Conservation (phyloP, 2,888 invertebrate genomes). For the Adineta ricciae region DNA sequence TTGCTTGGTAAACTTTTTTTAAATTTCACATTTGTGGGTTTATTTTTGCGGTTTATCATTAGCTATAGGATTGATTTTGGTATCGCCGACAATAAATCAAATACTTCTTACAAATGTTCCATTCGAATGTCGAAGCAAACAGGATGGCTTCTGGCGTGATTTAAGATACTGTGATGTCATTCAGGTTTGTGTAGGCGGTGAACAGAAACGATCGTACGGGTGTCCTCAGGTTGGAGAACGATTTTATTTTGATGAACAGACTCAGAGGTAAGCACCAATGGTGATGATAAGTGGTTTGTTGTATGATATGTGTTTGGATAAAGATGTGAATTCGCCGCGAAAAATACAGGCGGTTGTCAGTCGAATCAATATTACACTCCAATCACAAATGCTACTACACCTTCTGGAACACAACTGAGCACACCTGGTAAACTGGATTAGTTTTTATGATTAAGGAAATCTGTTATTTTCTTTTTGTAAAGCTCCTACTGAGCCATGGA, state of each 20-base stretch:
- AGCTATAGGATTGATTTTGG: not conserved
- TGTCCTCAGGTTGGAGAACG: conserved; percentile 30
- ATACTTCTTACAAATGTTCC: not conserved
- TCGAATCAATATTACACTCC: conserved; percentile 16
- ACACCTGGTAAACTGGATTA: not conserved
- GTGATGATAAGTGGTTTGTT: too few species aligned
- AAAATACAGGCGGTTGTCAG: conserved; percentile 9
- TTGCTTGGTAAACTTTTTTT: too few species aligned
- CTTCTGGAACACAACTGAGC: not conserved
- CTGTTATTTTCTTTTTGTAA: not conserved
- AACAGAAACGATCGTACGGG: conserved; percentile 22
- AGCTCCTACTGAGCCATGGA: conserved; percentile 26
- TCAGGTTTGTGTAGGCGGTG: conserved; percentile 26
- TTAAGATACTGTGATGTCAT: conserved; percentile 27
- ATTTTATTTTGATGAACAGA: conserved; percentile 27
- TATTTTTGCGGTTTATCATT: too few species aligned
- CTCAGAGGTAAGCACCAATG: not conserved
- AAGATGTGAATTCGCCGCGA: conserved; percentile 27
- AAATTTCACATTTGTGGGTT: too few species aligned
- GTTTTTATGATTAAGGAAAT: not conserved
- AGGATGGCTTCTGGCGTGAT: conserved; percentile 29
- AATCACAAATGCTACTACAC: not conserved
- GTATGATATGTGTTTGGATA: not conserved
- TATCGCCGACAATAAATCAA: not conserved
- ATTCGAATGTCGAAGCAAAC: conserved; percentile 23